Evolutionary conservation across 2,888 invertebrate genomes (phyloP).

Genomic region (Ormia ochracea): DNA sequence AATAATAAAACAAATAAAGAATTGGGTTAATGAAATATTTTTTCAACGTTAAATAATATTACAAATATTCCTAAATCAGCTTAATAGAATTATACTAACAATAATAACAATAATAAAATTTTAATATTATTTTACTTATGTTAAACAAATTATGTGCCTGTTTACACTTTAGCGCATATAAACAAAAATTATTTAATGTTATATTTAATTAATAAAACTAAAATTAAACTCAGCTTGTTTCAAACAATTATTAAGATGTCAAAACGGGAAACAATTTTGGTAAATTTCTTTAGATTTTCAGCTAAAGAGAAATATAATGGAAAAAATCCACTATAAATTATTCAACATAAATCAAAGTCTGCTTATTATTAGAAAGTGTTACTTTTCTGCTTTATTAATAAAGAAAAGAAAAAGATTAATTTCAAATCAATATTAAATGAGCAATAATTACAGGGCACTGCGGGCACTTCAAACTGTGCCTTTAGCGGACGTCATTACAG

Average conservation of each 20-base stretch:
- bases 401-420: no score
- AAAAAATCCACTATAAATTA: no score
- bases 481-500: no score
- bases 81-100: constrained; percentile 52
- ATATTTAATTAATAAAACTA: background rate
- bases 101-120: background rate
- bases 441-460: no score
- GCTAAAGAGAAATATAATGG: no score
- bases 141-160: background rate
- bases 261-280: background rate
- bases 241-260: background rate
- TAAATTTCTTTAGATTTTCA: constrained; percentile 3
- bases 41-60: constrained; percentile 31
- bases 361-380: no score
- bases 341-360: no score
- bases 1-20: constrained; percentile 24
- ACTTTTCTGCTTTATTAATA: no score
- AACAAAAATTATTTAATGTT: background rate
- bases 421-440: no score
- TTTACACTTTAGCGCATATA: background rate
- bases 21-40: background rate
- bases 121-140: constrained; percentile 1
- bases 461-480: no score
- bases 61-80: constrained; percentile 42
- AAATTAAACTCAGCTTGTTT: background rate